phyloP scores from a whole-genome alignment of 2,113 vertebrate species.

The Strix aluco region DNA sequence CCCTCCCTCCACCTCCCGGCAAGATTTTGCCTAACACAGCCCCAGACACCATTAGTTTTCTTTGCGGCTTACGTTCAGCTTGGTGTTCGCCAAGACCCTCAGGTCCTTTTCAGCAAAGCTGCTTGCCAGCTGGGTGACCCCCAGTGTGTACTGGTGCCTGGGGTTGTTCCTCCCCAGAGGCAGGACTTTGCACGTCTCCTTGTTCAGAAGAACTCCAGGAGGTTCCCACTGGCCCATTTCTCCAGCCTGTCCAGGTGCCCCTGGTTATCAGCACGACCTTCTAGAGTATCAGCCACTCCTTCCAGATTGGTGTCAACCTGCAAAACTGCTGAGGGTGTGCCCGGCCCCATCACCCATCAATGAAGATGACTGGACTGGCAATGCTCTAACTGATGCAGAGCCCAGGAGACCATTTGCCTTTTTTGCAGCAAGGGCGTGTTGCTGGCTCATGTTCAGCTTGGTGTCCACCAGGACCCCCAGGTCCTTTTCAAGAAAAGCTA shows the following conservation, averaged over 20 bases:
- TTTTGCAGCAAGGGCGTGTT: background rate
- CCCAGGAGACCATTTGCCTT: background rate
- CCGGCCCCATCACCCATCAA: background rate
- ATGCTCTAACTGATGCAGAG: background rate
- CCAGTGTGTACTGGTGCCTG: background rate
- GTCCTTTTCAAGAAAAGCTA: background rate
- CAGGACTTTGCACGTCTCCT: background rate
- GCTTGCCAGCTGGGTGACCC: background rate
- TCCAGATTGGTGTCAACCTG: background rate
- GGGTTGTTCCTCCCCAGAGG: background rate
- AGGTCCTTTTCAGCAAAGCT: background rate
- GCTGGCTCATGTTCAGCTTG: background rate
- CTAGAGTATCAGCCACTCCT: background rate
- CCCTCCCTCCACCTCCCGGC: background rate
- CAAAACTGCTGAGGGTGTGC: background rate
- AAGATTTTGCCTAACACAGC: background rate
- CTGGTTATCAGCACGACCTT: background rate
- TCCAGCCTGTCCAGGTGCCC: too few relatives aligned
- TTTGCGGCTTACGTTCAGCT: background rate
- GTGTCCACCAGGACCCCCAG: background rate
- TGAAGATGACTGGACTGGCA: background rate
- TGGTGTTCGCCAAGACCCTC: background rate
- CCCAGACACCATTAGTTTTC: background rate
- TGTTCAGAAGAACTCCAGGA: background rate
- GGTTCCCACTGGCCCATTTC: background rate